Conservation (phyloP, 2,888 invertebrate species). For the Carcina quercana region DNA sequence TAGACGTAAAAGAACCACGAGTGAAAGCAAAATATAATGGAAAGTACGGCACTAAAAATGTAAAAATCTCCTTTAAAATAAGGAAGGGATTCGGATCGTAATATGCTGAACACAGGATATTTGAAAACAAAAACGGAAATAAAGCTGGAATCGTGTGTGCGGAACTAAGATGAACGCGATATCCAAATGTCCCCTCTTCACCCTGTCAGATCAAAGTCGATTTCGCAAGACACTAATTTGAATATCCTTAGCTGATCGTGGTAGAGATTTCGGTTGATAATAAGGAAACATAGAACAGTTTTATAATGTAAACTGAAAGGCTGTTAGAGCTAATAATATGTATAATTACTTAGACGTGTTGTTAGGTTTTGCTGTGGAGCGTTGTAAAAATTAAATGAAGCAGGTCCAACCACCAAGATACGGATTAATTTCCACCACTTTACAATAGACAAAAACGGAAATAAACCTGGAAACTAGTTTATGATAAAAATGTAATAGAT, state of each 20-base stretch:
- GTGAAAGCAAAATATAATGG: conserved; percentile 18
- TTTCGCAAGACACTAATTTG: conserved; percentile 34
- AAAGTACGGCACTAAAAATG: conserved; percentile 20
- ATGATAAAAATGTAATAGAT: too few species aligned
- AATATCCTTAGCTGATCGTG: conserved; percentile 15
- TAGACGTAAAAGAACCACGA: conserved; percentile 25
- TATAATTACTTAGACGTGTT: too few species aligned
- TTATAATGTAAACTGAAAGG: too few species aligned
- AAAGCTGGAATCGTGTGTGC: conserved; percentile 36
- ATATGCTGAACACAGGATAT: conserved; percentile 21
- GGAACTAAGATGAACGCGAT: conserved; percentile 31
- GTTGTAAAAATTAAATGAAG: too few species aligned
- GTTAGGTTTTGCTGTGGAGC: too few species aligned
- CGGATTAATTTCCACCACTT: too few species aligned
- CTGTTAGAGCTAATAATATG: too few species aligned
- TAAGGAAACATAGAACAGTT: too few species aligned
- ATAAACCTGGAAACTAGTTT: too few species aligned
- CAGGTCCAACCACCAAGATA: too few species aligned
- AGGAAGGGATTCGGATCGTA: conserved; percentile 19
- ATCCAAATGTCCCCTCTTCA: conserved; percentile 39
- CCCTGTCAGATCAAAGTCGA: conserved; percentile 38
- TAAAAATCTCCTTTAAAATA: conserved; percentile 11
- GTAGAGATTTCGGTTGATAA: neutral
- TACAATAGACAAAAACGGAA: too few species aligned
- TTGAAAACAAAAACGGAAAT: conserved; percentile 33